Evolutionary conservation across 2,888 invertebrate genomes (phyloP).

Genomic region (Pheosia gnoma): DNA sequence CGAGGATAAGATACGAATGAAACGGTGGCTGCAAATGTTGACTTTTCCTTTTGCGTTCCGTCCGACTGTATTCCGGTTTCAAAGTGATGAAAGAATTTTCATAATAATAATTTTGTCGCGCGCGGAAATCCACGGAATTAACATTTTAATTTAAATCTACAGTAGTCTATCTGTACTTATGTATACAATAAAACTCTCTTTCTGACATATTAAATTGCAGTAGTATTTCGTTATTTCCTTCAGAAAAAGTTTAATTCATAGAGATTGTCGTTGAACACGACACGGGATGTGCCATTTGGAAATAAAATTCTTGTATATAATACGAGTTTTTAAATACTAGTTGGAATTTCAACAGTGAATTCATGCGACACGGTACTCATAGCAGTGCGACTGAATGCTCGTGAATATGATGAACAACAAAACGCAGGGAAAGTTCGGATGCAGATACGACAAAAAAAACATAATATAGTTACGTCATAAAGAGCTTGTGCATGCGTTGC

Average conservation of each 20-base stretch:
- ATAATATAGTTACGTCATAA: conserved; percentile 18
- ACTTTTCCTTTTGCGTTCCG: conserved; percentile 18
- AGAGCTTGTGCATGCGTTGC: conserved; percentile 37
- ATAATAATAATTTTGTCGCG: conserved; percentile 10
- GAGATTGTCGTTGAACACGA: neutral
- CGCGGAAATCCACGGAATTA: conserved; percentile 8
- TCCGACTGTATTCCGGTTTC: conserved; percentile 15
- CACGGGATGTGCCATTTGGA: neutral
- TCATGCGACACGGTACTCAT: conserved; percentile 41
- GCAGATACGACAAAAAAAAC: conserved; percentile 51
- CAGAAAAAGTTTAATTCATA: no score
- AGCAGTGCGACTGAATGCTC: conserved; percentile 40
- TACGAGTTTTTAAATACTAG: conserved; percentile 19
- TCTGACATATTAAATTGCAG: no score
- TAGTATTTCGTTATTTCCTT: no score
- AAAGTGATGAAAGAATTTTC: conserved; percentile 20
- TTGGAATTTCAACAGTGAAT: conserved; percentile 31
- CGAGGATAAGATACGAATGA: conserved; percentile 26
- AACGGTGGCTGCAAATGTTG: conserved; percentile 15
- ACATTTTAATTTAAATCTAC: conserved; percentile 21
- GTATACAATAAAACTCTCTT: neutral
- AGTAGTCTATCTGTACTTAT: neutral
- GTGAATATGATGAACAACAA: conserved; percentile 53
- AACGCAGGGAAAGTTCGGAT: conserved; percentile 42
- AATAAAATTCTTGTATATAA: neutral